Percentiles rank a stretch among this genome's conserved stretches.
phyloP scores from a whole-genome alignment of 2,888 invertebrate species.

The Zaprionus bogoriensis region DNA sequence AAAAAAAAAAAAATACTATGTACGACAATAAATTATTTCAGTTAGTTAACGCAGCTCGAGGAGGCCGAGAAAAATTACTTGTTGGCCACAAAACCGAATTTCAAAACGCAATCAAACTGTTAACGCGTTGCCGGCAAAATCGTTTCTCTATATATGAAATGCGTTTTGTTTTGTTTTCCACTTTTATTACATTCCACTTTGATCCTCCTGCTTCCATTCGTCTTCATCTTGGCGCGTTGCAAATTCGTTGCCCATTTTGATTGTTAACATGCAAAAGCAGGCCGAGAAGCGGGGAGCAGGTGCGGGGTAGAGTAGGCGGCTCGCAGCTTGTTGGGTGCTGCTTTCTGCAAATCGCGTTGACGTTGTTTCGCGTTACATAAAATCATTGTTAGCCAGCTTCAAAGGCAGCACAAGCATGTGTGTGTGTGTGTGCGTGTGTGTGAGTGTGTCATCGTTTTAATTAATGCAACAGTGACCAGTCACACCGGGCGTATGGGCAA shows the following conservation, averaged over 20 bases:
- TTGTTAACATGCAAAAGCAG: conserved; percentile 6
- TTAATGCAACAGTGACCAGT: conserved; percentile 61
- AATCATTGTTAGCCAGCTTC: conserved; percentile 62
- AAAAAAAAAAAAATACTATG: neutral
- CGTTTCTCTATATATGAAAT: conserved; percentile 30
- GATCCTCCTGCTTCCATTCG: neutral
- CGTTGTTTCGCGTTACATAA: conserved; percentile 62
- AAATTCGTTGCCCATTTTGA: conserved; percentile 36
- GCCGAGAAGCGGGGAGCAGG: conserved; percentile 2
- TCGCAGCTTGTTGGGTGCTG: conserved; percentile 47
- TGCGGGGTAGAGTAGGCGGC: neutral
- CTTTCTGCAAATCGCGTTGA: conserved; percentile 32
- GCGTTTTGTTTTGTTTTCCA: conserved; percentile 37
- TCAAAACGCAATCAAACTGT: no score
- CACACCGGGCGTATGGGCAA: conserved; percentile 46
- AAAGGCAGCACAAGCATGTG: conserved; percentile 30
- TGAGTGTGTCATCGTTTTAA: conserved; percentile 64
- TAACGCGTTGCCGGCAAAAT: conserved; percentile 30
- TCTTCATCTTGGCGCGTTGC: conserved; percentile 24
- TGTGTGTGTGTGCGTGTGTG: conserved; percentile 10
- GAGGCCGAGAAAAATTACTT: conserved; percentile 11
- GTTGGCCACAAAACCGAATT: conserved; percentile 16
- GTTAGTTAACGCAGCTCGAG: conserved; percentile 53
- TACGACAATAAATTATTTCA: conserved; percentile 53
- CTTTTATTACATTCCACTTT: conserved; percentile 23